phyloP scores from a whole-genome alignment of 2,888 invertebrate species.

The Eupithecia subfuscata region DNA sequence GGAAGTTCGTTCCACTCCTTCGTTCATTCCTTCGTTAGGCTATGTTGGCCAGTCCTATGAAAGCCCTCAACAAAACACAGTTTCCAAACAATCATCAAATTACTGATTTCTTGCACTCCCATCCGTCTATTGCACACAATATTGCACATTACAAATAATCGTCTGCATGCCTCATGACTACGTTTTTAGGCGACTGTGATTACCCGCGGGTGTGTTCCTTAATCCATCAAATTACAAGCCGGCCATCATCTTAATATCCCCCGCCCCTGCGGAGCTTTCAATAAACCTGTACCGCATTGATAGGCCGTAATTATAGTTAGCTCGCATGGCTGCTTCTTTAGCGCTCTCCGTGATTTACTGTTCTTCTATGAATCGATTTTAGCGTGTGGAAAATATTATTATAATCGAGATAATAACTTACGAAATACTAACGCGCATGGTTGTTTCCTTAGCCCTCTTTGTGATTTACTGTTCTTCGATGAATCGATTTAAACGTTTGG shows the following conservation, averaged over 20 bases:
- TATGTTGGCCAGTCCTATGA: not conserved
- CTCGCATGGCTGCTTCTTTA: constrained; percentile 30
- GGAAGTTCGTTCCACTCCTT: too few species aligned
- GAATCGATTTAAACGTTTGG: not conserved
- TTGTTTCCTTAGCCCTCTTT: constrained; percentile 27
- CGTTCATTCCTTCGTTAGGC: not conserved
- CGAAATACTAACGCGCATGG: constrained; percentile 25
- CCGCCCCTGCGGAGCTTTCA: constrained; percentile 80
- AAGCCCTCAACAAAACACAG: not conserved
- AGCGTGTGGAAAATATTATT: not conserved
- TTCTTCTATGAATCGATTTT: not conserved
- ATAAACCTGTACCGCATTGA: constrained; percentile 81
- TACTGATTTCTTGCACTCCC: constrained; percentile 2
- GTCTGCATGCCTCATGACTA: constrained; percentile 52
- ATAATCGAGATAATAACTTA: not conserved
- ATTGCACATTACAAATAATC: constrained; percentile 41
- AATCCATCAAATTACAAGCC: constrained; percentile 82
- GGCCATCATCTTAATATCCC: constrained; percentile 80
- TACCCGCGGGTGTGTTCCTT: constrained; percentile 78
- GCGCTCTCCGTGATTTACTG: constrained; percentile 16
- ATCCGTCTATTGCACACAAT: constrained; percentile 11
- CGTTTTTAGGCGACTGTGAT: constrained; percentile 72
- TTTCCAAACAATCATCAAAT: constrained; percentile 5
- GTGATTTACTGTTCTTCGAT: not conserved
- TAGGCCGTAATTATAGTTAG: constrained; percentile 79